phyloP scores from a whole-genome alignment of 2,888 invertebrate genomes.

The Alloscopus bannaensis region DNA sequence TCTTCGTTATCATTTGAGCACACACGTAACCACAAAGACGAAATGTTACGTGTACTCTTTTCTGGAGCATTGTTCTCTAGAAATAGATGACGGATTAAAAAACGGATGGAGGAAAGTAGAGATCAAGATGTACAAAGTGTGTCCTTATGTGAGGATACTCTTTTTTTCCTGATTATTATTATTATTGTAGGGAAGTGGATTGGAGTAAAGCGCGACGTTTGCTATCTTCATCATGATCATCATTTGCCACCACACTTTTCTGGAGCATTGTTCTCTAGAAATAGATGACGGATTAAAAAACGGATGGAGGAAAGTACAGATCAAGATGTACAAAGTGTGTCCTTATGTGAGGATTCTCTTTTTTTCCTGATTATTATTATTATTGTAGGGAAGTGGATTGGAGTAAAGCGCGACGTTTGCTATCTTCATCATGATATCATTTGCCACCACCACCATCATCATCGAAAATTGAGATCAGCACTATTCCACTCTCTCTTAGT shows the following conservation, averaged over 20 bases:
- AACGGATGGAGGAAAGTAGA: too few species aligned
- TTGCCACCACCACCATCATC: not conserved
- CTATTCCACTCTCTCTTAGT: too few species aligned
- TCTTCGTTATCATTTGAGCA: slow-evolving; percentile 24
- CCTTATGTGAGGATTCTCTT: not conserved
- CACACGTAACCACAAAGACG: not conserved
- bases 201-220: not conserved
- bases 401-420: not conserved
- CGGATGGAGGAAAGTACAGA: too few species aligned
- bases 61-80: too few species aligned
- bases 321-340: too few species aligned
- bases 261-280: too few species aligned
- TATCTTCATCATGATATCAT: slow-evolving; percentile 30
- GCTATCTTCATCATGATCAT: slow-evolving; percentile 26
- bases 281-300: too few species aligned
- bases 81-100: too few species aligned
- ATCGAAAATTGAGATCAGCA: slow-evolving; percentile 49
- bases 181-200: slow-evolving; percentile 5
- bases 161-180: slow-evolving; percentile 13
- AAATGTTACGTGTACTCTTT: too few species aligned
- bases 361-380: slow-evolving; percentile 14
- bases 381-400: slow-evolving; percentile 4
- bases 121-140: too few species aligned
- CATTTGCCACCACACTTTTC: too few species aligned
- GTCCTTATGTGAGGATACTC: slow-evolving; percentile 1